Percentiles rank a stretch among this genome's conserved stretches.
These are phyloP conservation scores for Strigamia crassipes DNA, from an alignment of 2,888 invertebrate species.

Conservation along the genomic window DNA sequence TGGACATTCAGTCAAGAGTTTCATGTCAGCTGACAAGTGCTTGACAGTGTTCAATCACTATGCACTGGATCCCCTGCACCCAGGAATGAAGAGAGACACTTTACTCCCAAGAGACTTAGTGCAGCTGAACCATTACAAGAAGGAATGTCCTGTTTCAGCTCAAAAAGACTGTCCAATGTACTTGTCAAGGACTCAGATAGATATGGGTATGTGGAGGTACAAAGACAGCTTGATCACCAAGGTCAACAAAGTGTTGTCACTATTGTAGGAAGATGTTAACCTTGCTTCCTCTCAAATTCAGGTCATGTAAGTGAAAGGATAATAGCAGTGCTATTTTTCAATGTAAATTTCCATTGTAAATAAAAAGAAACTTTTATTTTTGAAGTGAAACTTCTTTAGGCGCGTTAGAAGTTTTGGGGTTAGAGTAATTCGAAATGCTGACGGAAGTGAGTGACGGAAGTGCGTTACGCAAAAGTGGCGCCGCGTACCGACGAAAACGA, in stretches of 20 bases:
- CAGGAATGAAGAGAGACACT: constrained; percentile 64
- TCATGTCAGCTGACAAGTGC: constrained; percentile 69
- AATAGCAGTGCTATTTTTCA: background rate
- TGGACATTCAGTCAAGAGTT: constrained; percentile 73
- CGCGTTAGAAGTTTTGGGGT: too few relatives aligned
- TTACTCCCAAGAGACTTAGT: constrained; percentile 66
- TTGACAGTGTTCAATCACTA: constrained; percentile 78
- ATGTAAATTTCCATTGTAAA: background rate
- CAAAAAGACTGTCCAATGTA: constrained; percentile 26
- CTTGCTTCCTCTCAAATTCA: constrained; percentile 10
- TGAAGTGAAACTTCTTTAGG: too few relatives aligned
- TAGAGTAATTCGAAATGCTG: too few relatives aligned
- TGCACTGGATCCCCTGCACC: constrained; percentile 67
- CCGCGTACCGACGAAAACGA: too few relatives aligned
- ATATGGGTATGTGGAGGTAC: background rate
- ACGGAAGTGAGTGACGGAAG: too few relatives aligned
- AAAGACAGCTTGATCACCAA: constrained; percentile 14
- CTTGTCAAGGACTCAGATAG: background rate
- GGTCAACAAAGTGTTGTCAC: constrained; percentile 27
- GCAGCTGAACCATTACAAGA: constrained; percentile 72
- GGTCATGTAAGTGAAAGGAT: background rate
- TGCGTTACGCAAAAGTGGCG: too few relatives aligned
- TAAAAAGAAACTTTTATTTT: background rate
- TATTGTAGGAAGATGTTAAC: constrained; percentile 10
- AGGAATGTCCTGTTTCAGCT: constrained; percentile 55